Base-by-base conservation (phyloP, 2,797 vertebrate genomes). In the Acanthurus lineatus region DNA sequence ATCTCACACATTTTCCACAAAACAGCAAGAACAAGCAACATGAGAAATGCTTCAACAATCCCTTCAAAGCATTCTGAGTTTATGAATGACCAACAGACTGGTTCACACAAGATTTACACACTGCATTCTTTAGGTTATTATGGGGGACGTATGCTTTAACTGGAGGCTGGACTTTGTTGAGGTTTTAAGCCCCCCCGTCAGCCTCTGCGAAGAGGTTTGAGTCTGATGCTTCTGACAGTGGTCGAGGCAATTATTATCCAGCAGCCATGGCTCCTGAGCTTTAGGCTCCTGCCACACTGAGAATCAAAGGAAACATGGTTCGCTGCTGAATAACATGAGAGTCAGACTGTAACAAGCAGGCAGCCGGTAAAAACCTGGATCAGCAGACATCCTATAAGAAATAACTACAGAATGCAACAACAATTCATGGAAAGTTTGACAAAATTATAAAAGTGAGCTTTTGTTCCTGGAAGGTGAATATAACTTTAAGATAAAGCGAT, bases 231-330 rank as follows among this genome's bases (percentile, higher is more conserved):
- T 69, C 35, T 20, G 56, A 77, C 7, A 25, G 19, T 14, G 0
- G 51, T 57, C 61, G 22, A 9, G 49, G 51, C 48, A 61, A 54
- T 73, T 70, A 45, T 68, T 42, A 56, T 57, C 63, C 62, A 67
- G 77, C 61, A 28, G 60, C 51, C 32, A 45, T 16, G 16, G 70
- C 22, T 69, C 57, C 35, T 9, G 51, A 68, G 35, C 57, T 73
- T 65, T 3, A 70, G 25, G 25, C 25, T 25, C 3, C 45, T 10
- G 10, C 4, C 49, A 15, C 52, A 10, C 52, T 32, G 19, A 28
- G 53, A 66, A 56, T 79, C 42, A 62, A 69, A 79, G 51, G 35
- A 77, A 84, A 61, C 25, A 51, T 2, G 25, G 42, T 51, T 66
- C 51, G 47, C 20, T 19, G 47, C 35, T 57, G 64, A 79, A 57